Conservation (phyloP, 2,113 vertebrate genomes). For the Spheniscus mendiculus region DNA sequence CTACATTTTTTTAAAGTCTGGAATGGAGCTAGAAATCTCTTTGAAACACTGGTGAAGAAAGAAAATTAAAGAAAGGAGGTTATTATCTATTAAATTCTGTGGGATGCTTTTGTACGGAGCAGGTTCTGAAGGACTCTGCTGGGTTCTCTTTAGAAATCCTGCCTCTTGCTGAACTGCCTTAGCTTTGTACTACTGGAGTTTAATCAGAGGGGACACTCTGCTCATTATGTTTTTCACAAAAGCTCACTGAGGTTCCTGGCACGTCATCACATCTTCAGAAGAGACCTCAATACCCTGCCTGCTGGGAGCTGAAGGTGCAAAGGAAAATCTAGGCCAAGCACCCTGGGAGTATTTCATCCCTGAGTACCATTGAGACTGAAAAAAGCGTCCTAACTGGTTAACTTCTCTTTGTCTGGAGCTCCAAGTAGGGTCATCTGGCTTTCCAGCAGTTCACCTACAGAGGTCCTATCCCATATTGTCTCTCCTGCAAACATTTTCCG, state of each 20-base stretch:
- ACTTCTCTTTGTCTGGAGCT: not conserved
- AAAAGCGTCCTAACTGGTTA: not conserved
- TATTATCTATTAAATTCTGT: not conserved
- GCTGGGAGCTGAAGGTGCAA: not conserved
- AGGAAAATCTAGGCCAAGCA: not conserved
- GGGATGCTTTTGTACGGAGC: not conserved
- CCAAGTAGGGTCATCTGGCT: not conserved
- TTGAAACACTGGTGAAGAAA: not conserved
- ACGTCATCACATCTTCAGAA: not conserved
- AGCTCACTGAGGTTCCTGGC: not conserved
- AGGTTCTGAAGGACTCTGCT: not conserved
- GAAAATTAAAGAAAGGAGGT: not conserved
- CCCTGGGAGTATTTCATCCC: not conserved
- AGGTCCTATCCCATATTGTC: not conserved
- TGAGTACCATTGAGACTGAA: not conserved
- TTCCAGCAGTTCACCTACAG: not conserved
- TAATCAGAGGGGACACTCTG: not conserved
- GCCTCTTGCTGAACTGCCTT: not conserved
- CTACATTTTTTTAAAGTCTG: not conserved
- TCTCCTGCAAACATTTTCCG: not conserved
- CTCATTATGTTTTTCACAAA: not conserved
- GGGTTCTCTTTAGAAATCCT: not conserved
- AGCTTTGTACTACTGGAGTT: not conserved
- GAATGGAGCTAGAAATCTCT: not conserved
- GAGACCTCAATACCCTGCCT: not conserved